Evolutionary conservation across 2,888 invertebrate species (phyloP).

Genomic region (Drosophila lutescens): DNA sequence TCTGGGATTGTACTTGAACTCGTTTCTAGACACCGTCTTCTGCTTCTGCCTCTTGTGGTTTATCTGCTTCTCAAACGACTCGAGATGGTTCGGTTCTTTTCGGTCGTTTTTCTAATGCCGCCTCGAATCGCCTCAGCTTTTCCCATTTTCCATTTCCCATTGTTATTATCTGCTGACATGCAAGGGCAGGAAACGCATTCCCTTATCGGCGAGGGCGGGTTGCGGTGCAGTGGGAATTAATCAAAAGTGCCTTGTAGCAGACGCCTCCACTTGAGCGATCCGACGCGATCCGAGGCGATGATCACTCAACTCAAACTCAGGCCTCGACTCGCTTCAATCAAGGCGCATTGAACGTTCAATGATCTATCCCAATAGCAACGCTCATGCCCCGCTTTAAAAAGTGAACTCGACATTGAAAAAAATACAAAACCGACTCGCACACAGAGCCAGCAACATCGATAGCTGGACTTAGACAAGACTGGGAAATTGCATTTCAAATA

Average conservation of each 20-base stretch:
- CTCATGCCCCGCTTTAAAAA: constrained; percentile 69
- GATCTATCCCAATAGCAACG: constrained; percentile 68
- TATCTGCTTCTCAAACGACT: constrained; percentile 16
- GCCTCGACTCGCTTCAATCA: constrained; percentile 42
- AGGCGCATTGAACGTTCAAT: constrained; percentile 75
- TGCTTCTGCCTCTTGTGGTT: constrained; percentile 14
- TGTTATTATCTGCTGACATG: constrained; percentile 68
- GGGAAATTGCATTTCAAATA: neutral
- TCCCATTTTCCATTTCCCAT: constrained; percentile 27
- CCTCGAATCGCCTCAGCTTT: constrained; percentile 2
- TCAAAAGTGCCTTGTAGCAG: constrained; percentile 70
- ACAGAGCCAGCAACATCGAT: constrained; percentile 13
- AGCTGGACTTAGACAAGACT: constrained; percentile 28
- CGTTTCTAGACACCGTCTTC: constrained; percentile 20
- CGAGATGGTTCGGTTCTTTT: constrained; percentile 31
- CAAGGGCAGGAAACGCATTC: constrained; percentile 69
- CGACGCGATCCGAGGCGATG: constrained; percentile 13
- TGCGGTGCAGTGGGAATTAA: constrained; percentile 57
- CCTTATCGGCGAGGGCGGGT: constrained; percentile 56
- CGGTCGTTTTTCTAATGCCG: constrained; percentile 28
- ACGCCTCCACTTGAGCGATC: constrained; percentile 66
- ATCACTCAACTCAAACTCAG: constrained; percentile 20
- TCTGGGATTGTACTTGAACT: constrained; percentile 36
- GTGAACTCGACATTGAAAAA: constrained; percentile 77
- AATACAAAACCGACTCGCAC: constrained; percentile 32